phyloP scores from a whole-genome alignment of 2,797 vertebrate species.

The Syngnathus acus region DNA sequence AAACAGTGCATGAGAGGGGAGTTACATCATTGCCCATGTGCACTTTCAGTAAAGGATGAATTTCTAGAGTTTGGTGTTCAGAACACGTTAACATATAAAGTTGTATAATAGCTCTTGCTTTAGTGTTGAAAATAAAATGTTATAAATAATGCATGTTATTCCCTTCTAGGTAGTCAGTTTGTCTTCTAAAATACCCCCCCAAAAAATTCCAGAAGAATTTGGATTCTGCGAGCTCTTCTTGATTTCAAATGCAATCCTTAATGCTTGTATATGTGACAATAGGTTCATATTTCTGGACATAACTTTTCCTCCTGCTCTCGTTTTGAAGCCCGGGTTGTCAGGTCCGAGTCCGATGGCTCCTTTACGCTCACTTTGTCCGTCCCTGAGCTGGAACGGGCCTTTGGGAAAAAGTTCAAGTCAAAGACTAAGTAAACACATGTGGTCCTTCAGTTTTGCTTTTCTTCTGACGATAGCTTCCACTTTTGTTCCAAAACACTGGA shows the following conservation, averaged over 20 bases:
- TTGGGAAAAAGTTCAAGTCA: conserved; percentile 75
- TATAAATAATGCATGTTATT: too few species aligned
- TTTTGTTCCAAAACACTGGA: conserved; percentile 20
- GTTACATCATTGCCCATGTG: not conserved
- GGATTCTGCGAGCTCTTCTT: too few species aligned
- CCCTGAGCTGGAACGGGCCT: conserved; percentile 74
- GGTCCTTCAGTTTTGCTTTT: conserved; percentile 23
- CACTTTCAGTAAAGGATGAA: not conserved
- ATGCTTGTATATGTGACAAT: not conserved
- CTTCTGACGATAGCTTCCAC: conserved; percentile 29
- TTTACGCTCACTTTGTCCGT: conserved; percentile 77
- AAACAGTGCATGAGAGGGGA: not conserved
- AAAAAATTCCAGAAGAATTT: too few species aligned
- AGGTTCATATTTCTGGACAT: not conserved
- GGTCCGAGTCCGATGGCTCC: conserved; percentile 69
- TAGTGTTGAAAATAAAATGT: too few species aligned
- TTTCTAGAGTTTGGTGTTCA: not conserved
- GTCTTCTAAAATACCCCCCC: too few species aligned
- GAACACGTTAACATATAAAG: not conserved
- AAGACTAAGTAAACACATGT: conserved; percentile 62
- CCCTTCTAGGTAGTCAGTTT: too few species aligned
- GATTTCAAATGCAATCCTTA: too few species aligned
- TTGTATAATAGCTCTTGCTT: too few species aligned
- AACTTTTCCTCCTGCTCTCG: conserved; percentile 1
- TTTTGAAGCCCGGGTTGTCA: conserved; percentile 68